These are phyloP conservation scores for Hypomecis atomaria DNA, from an alignment of 2,888 invertebrate species.

Conservation along the genomic window DNA sequence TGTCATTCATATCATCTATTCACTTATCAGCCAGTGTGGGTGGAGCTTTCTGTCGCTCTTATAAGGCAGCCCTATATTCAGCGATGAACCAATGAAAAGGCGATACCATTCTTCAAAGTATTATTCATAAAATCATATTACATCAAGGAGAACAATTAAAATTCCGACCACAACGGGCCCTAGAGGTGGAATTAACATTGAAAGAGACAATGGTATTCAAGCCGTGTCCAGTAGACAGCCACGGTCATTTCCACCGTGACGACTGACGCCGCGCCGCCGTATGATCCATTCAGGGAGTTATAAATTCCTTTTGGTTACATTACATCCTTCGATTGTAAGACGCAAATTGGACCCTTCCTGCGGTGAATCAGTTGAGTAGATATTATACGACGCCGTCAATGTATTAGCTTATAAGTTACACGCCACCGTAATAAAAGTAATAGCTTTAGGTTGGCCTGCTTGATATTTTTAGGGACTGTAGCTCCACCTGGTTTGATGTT, in stretches of 20 bases:
- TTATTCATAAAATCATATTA: background rate
- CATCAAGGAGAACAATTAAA: constrained; percentile 41
- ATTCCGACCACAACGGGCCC: constrained; percentile 53
- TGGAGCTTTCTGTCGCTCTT: too few relatives aligned
- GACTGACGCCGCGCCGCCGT: constrained; percentile 28
- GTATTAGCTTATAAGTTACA: constrained; percentile 18
- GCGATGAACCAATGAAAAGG: background rate
- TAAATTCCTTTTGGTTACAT: constrained; percentile 63
- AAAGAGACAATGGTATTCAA: constrained; percentile 72
- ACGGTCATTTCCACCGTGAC: constrained; percentile 62
- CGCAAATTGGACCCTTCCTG: constrained; percentile 71
- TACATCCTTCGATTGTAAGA: constrained; percentile 78
- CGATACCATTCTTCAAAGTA: background rate
- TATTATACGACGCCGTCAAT: background rate
- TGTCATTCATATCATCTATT: too few relatives aligned
- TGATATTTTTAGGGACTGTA: constrained; percentile 24
- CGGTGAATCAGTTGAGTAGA: constrained; percentile 44
- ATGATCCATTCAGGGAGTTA: constrained; percentile 52
- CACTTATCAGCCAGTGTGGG: too few relatives aligned
- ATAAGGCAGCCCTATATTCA: background rate
- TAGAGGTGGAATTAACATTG: constrained; percentile 61
- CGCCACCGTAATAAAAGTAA: background rate
- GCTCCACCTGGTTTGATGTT: too few relatives aligned
- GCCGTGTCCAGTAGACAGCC: constrained; percentile 69
- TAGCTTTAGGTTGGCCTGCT: background rate